Conservation (phyloP, 2,888 invertebrate species). For the Agonopterix heracliana region DNA sequence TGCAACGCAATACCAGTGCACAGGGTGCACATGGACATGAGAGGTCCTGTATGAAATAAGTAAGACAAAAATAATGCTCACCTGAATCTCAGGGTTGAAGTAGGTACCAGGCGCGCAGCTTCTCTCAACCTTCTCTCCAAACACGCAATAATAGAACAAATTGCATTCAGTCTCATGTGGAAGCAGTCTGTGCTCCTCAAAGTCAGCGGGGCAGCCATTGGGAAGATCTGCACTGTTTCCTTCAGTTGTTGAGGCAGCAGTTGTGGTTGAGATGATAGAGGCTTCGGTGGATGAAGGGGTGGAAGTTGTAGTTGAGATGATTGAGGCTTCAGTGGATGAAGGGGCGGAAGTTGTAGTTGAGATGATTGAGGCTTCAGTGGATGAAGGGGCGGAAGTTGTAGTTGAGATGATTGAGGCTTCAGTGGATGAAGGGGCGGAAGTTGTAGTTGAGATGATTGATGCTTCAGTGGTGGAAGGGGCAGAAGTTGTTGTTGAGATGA, state of each 20-base stretch:
- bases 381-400: constrained; percentile 5
- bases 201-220: constrained; percentile 30
- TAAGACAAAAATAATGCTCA: constrained; percentile 6
- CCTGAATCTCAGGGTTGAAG: constrained; percentile 27
- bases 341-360: constrained; percentile 9
- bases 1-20: no score
- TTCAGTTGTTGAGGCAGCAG: constrained; percentile 21
- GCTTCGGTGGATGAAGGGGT: background rate
- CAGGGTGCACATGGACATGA: no score
- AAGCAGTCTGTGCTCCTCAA: constrained; percentile 22
- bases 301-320: background rate
- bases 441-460: background rate
- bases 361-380: constrained; percentile 2
- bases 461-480: constrained; percentile 8
- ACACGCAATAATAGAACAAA: constrained; percentile 35
- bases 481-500: constrained; percentile 5
- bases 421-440: background rate
- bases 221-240: constrained; percentile 8
- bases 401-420: constrained; percentile 16
- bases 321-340: constrained; percentile 5
- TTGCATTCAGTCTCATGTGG: constrained; percentile 29
- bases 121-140: constrained; percentile 25
- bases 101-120: constrained; percentile 22
- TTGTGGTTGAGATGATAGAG: constrained; percentile 23
- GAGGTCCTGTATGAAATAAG: no score